phyloP scores from a whole-genome alignment of 2,797 vertebrate genomes.

The Chaunax sp. region DNA sequence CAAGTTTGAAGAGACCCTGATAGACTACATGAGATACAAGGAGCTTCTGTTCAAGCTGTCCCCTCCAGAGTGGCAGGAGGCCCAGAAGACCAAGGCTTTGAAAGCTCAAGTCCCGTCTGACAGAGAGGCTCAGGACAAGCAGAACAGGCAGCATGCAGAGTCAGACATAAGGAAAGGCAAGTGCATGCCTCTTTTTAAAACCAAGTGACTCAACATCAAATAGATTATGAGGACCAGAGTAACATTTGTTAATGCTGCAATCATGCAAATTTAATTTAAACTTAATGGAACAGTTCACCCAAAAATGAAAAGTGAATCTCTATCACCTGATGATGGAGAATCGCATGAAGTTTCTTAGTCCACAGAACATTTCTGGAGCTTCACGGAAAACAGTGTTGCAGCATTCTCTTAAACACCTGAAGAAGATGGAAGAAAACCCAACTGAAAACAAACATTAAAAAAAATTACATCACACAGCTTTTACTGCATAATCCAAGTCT shows the following conservation, averaged over 20 bases:
- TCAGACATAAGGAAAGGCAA: constrained; percentile 8
- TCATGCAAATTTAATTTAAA: too few species aligned
- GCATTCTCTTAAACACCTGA: too few species aligned
- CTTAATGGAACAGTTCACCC: too few species aligned
- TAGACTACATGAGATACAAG: constrained; percentile 86
- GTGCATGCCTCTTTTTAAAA: not conserved
- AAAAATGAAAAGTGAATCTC: too few species aligned
- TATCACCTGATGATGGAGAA: too few species aligned
- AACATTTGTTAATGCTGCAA: not conserved
- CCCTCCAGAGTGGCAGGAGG: constrained; percentile 88
- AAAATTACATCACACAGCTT: too few species aligned
- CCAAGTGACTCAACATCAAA: not conserved
- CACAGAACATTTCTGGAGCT: too few species aligned
- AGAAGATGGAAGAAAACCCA: too few species aligned
- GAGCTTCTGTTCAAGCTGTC: constrained; percentile 90
- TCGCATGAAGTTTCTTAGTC: too few species aligned
- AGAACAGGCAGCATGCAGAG: constrained; percentile 28
- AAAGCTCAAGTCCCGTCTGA: constrained; percentile 10
- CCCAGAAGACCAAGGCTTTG: constrained; percentile 61
- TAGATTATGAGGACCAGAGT: not conserved
- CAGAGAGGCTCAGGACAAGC: constrained; percentile 19
- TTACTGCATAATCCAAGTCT: too few species aligned
- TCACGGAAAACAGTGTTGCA: too few species aligned
- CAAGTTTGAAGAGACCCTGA: constrained; percentile 85
- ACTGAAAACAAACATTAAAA: too few species aligned